These are phyloP conservation scores for Naso thynnoides DNA, from an alignment of 2,797 vertebrate genomes.

Conservation along the genomic window DNA sequence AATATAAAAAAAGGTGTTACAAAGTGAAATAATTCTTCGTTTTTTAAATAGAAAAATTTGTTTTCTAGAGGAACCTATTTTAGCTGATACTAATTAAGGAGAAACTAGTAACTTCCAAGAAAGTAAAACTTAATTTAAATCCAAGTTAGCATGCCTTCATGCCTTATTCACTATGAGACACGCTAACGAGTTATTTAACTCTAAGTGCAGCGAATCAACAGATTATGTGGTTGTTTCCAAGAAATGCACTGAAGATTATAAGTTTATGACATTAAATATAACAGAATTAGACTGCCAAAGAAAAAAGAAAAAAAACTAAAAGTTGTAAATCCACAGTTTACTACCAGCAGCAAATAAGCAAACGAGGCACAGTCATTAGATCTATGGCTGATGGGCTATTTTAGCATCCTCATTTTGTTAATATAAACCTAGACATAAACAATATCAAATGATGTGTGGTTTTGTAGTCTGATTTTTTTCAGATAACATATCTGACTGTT, in stretches of 20 bases:
- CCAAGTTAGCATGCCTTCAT: background rate
- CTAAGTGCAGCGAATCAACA: background rate
- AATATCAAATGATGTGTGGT: conserved; percentile 28
- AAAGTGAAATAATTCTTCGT: too few relatives aligned
- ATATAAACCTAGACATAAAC: conserved; percentile 21
- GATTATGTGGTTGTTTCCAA: background rate
- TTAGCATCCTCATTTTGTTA: background rate
- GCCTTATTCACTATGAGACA: background rate
- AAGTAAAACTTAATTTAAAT: background rate
- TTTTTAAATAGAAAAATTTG: too few relatives aligned
- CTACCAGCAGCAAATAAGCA: background rate
- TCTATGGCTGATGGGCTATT: background rate
- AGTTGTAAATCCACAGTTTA: too few relatives aligned
- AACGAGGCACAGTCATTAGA: background rate
- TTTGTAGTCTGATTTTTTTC: background rate
- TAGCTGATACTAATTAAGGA: background rate
- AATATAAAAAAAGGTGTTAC: too few relatives aligned
- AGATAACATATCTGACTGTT: conserved; percentile 6
- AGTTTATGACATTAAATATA: background rate
- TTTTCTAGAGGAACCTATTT: too few relatives aligned
- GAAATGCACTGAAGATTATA: background rate
- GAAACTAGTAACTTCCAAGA: background rate
- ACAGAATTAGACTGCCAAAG: background rate
- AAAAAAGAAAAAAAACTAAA: background rate
- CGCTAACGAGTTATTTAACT: background rate